Base-by-base conservation (phyloP, 2,113 vertebrate species). In the Alethe diademata region DNA sequence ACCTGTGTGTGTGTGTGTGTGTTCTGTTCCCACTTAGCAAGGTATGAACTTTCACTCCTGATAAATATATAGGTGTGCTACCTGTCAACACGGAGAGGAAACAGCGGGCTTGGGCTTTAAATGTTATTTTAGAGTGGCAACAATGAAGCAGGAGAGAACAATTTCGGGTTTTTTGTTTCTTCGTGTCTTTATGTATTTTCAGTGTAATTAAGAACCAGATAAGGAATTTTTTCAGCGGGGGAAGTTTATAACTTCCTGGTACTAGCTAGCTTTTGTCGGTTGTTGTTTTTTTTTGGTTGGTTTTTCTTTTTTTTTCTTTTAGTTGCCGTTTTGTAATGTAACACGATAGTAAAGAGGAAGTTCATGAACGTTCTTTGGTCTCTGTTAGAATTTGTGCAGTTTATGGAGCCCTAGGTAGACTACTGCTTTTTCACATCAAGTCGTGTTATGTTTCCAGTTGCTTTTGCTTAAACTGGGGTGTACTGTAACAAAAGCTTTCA, bases 221-320 rank as follows among this genome's bases (percentile, higher is more conserved):
- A 91, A 94, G 94, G 88, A 96, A 75, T 94, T 93, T 97, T 67
- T 95, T 93, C 43, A 72, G 47, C 14, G 61, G 89, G 85, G 92
- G 95, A 95, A 97, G 88, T 97, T 96, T 62, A 56, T 86, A 93
- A 93, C 95, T 97, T 97, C 96, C 95, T 96, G 96, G 96, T 97
- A 93, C 90, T 90, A 36, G 66, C 33, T 66, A 45, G 85, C 58
- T 90, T 91, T 90, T 88, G 40, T 91, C 82, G 38, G 33, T 12
- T 25, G 17, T 36, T 40, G 40, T 40, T 40, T 40, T 40, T 40
- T 40, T 25, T 50, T 66, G 35, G 35, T 35, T 35, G 35, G 35
- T 26, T 17, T n/a, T 58, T 74, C 19, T 40, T 25, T 33, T 65
- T 65, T 31, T 47, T 61, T 73, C 19, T 86, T 78, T 48, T 80